phyloP scores from a whole-genome alignment of 2,888 invertebrate species.

The Trachelus troglodyta region DNA sequence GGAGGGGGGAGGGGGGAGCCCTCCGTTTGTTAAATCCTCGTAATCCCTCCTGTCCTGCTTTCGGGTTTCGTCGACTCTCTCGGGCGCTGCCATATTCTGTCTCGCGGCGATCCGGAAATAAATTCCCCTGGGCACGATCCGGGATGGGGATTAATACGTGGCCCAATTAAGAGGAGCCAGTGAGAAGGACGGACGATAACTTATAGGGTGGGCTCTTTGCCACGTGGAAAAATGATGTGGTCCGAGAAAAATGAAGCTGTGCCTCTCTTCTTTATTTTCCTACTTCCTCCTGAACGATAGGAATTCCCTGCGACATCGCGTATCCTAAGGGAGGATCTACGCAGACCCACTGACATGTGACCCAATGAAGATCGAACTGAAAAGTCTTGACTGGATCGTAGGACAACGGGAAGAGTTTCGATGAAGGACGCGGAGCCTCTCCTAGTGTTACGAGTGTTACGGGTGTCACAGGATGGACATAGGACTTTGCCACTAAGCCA shows the following conservation, averaged over 20 bases:
- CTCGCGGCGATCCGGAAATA: too few relatives aligned
- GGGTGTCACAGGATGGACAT: conserved; percentile 8
- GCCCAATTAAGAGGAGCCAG: too few relatives aligned
- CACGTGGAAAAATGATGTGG: background rate
- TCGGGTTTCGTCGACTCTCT: too few relatives aligned
- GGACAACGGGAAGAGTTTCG: conserved; percentile 6
- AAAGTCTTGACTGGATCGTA: conserved; percentile 22
- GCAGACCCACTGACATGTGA: background rate
- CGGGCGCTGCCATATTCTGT: too few relatives aligned
- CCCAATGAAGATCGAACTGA: conserved; percentile 7
- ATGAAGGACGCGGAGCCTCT: conserved; percentile 15
- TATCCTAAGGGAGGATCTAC: too few relatives aligned
- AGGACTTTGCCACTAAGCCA: conserved; percentile 39
- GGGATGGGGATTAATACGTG: too few relatives aligned
- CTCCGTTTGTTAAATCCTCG: conserved; percentile 40
- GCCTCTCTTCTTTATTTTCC: background rate
- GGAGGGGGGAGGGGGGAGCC: conserved; percentile 3
- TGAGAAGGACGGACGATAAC: too few relatives aligned
- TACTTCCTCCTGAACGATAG: background rate
- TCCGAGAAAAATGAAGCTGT: background rate
- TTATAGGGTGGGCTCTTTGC: too few relatives aligned
- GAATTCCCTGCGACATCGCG: too few relatives aligned
- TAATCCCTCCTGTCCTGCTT: conserved; percentile 39
- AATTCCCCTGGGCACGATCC: too few relatives aligned
- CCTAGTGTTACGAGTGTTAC: background rate